Percentiles rank a stretch among this genome's conserved stretches.
phyloP scores from a whole-genome alignment of 1,140 invertebrate genomes.

The Drosophila lowei region DNA sequence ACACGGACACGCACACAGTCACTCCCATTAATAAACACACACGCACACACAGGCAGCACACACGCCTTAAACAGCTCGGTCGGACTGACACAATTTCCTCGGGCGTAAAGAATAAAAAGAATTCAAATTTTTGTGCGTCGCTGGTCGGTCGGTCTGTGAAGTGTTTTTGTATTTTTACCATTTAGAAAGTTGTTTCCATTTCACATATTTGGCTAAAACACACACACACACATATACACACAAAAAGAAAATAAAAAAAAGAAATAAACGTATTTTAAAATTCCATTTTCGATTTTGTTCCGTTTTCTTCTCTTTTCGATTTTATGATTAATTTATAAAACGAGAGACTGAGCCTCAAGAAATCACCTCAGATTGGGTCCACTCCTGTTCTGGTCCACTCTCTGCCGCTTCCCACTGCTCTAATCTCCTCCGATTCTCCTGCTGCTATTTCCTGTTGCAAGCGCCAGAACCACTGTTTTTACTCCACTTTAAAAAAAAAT shows the following conservation, averaged over 20 bases:
- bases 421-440: not conserved
- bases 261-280: constrained; percentile 49
- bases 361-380: constrained; percentile 58
- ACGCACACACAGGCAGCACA: constrained; percentile 25
- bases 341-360: constrained; percentile 46
- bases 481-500: constrained; percentile 49
- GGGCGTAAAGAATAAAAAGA: constrained; percentile 78
- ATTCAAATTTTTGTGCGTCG: constrained; percentile 76
- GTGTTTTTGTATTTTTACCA: constrained; percentile 32
- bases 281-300: constrained; percentile 74
- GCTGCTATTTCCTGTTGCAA: constrained; percentile 56
- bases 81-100: constrained; percentile 75
- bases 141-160: constrained; percentile 35
- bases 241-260: constrained; percentile 37
- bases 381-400: constrained; percentile 18
- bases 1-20: constrained; percentile 5
- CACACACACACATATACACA: constrained; percentile 23
- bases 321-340: constrained; percentile 72
- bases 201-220: constrained; percentile 78
- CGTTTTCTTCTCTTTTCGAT: constrained; percentile 24
- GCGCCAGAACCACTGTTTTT: constrained; percentile 37
- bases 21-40: constrained; percentile 19
- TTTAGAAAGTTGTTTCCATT: constrained; percentile 81
- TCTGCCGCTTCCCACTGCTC: constrained; percentile 6
- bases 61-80: constrained; percentile 48